Evolutionary conservation across 2,797 vertebrate species (phyloP), one percentile per base, ranked within the genome.

Genomic region (Merluccius polli): DNA sequence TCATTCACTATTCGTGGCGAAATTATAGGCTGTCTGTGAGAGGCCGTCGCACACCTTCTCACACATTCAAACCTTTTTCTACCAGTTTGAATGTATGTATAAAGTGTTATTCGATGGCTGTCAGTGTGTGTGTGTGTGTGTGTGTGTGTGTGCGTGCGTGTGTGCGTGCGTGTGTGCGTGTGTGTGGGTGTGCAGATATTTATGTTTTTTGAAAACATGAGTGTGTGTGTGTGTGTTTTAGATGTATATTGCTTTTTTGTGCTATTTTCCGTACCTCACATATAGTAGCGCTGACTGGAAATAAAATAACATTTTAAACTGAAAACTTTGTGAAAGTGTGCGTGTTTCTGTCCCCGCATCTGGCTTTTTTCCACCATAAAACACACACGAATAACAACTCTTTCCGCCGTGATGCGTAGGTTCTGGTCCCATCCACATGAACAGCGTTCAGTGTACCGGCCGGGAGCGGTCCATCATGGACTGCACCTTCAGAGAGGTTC

Each of bases 341-440:
- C 52, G 10, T 59, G 52, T 59, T 59, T n/a, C 52, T 59, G 6
- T 59, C 7, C 44, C 44, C 21, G 44, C 18, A 21, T 52, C 38
- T 41, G 38, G 1, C 52, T 59, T 2, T n/a, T 24, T 59, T 59
- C 52, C 52, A n/a, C 52, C 21, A 59, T 59, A n/a, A 59, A 59
- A 24, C 52, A 24, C 3, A 7, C 1, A 2, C 24, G 52, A 59
- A n/a, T 59, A 59, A 59, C 52, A 59, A 2, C 1, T 18, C 75
- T 72, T 35, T 52, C 36, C 41, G 2, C 11, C 74, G 30, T 78
- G 11, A 38, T 73, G n/a, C 81, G 11, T 77, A 99, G 98, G 97
- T n/a, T 92, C 96, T 11, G 97, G 97, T 16, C 96, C 93, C 76
- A 97, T 99, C 87, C 97, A 98, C 89, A 93, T 98, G 94, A 97